A percentile compares a stretch with the other conserved stretches of the same genome.
Conservation (phyloP, 2,797 vertebrate species). For the Trachurus trachurus region DNA sequence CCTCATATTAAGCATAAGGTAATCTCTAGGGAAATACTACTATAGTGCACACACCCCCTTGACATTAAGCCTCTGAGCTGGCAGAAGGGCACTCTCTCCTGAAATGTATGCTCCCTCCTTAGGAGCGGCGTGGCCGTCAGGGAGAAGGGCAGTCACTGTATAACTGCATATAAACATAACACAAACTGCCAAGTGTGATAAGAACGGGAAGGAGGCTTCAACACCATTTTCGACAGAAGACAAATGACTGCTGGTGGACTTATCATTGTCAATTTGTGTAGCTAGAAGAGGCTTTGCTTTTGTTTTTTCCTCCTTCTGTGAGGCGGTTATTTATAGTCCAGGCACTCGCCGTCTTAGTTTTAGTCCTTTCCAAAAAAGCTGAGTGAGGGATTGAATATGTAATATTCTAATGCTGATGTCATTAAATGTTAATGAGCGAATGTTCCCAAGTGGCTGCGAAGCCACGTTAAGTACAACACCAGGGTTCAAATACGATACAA, state of each 20-base stretch:
- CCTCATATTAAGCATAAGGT: slow-evolving; percentile 47
- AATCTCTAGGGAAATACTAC: slow-evolving; percentile 40
- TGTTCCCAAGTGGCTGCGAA: slow-evolving; percentile 28
- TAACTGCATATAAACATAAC: slow-evolving; percentile 76
- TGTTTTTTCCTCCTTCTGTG: slow-evolving; percentile 48
- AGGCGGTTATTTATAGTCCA: slow-evolving; percentile 67
- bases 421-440: slow-evolving; percentile 56
- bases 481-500: slow-evolving; percentile 8
- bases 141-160: slow-evolving; percentile 69
- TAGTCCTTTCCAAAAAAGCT: slow-evolving; percentile 32
- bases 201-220: slow-evolving; percentile 72
- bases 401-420: slow-evolving; percentile 48
- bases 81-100: slow-evolving; percentile 56
- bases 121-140: slow-evolving; percentile 65
- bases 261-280: slow-evolving; percentile 72
- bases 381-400: slow-evolving; percentile 28
- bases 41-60: slow-evolving; percentile 21
- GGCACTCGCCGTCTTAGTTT: slow-evolving; percentile 33
- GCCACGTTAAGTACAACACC: slow-evolving; percentile 10
- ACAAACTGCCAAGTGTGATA: slow-evolving; percentile 79
- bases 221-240: slow-evolving; percentile 76
- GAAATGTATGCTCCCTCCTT: slow-evolving; percentile 60
- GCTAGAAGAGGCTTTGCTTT: slow-evolving; percentile 62
- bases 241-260: slow-evolving; percentile 79
- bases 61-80: slow-evolving; percentile 59